Base-by-base conservation (phyloP, 2,113 vertebrate species). In the Daboia siamensis region DNA sequence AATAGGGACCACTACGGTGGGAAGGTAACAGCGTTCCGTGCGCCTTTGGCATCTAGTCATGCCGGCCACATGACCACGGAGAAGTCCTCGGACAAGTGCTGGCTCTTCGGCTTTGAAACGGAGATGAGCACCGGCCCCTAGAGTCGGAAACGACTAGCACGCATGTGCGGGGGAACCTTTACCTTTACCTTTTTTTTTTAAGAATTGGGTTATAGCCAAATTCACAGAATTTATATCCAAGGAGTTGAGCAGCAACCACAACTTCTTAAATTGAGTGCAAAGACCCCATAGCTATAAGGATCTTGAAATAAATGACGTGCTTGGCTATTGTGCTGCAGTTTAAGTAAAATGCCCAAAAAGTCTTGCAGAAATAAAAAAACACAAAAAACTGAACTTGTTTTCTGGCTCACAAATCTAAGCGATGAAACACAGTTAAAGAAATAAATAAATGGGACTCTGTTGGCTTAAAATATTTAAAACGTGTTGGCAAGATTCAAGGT, bases 161-260 rank as follows among this genome's bases (percentile, higher is more conserved):
- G n/a, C n/a, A n/a, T n/a, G n/a, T n/a, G n/a, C n/a, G n/a, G n/a
- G n/a, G n/a, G n/a, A n/a, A n/a, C n/a, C n/a, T n/a, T n/a, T n/a
- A n/a, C n/a, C n/a, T n/a, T n/a, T n/a, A n/a, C n/a, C n/a, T n/a
- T n/a, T n/a, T n/a, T n/a, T n/a, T n/a, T n/a, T n/a, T n/a, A 84
- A 91, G 69, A 85, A 89, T 86, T 51, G 74, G 90, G 87, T 89
- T 61, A 86, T n/a, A 93, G 93, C 33, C 26, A 48, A 55, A 64
- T 90, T 88, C 90, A 91, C 90, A 74, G 93, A 93, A 91, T 91
- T 89, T 64, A 89, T 93, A 89, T 64, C 90, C 90, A 86, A 48
- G n/a, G 48, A 51, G 90, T 56, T 61, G 89, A 87, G 55, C 69
- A 86, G 29, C 74, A 64, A 48, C 46, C 56, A 26, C 33, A 64